Base-by-base conservation (phyloP, 1,140 invertebrate species). In the Lethrus apterus region DNA sequence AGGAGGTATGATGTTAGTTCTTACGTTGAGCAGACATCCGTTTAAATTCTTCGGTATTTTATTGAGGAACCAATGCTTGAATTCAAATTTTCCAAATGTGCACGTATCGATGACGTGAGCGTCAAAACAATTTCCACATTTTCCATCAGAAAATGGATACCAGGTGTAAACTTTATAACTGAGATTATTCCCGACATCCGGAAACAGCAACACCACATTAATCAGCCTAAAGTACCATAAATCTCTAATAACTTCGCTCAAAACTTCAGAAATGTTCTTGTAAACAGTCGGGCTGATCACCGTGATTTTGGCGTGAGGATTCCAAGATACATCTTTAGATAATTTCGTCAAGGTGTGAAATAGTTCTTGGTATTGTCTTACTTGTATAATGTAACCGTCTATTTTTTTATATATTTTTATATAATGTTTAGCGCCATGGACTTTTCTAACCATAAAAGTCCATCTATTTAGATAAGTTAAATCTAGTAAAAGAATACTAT, bases 271-370 rank as follows among this genome's bases (percentile, higher is more conserved):
- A 2, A 30, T 18, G 7, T 51, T 29, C 2, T 44, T 13, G 26
- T 54, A 58, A 3, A 14, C 7, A 1, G 21, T 45, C 1, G 51
- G 9, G 10, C 54, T 47, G 4, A 56, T 38, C 14, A 56, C 26
- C n/a, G 56, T 18, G 31, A 56, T 54, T 11, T 50, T 54, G 13
- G 54, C 56, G 24, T 56, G 56, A 1, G 56, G 51, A 51, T 58
- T 58, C 42, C 50, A 51, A 8, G 31, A 24, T n/a, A 5, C 18
- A 32, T 50, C 20, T 3, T 31, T 34, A 11, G 2, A 26, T 17
- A 47, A 32, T 21, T 2, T 14, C 2, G 14, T 8, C 11, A 52
- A 48, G 26, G 26, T 52, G 19, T 23, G 13, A 4, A 3, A 10
- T 9, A 36, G 8, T 18, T 49, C 52, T 21, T 32, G 30, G 9